Conservation (phyloP, 1,140 invertebrate species). For the Pseudomyrmex flavicornis region DNA sequence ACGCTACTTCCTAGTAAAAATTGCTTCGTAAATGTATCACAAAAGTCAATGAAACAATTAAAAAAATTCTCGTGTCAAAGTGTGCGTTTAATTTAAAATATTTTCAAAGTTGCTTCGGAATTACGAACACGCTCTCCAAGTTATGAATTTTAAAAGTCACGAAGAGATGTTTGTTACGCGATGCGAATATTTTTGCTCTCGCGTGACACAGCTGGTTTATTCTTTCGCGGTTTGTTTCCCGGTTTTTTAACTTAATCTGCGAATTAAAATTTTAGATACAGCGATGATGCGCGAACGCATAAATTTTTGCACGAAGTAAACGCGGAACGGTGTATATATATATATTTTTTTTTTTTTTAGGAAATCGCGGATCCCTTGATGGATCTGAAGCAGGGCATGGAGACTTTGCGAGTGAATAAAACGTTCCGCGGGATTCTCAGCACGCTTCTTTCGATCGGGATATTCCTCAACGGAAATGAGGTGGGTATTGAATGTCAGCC, state of each 20-base stretch:
- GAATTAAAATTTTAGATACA: neutral
- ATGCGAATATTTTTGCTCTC: no score
- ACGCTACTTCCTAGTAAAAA: neutral
- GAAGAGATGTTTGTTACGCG: no score
- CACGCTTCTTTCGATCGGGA: slow-evolving; percentile 97
- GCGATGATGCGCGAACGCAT: slow-evolving; percentile 2
- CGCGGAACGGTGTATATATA: slow-evolving; percentile 13
- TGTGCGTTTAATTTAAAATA: neutral
- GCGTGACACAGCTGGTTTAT: no score
- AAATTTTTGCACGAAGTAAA: slow-evolving; percentile 50
- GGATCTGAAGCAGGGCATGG: slow-evolving; percentile 98
- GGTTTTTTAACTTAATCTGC: no score
- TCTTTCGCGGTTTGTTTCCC: no score
- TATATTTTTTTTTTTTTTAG: slow-evolving; percentile 85
- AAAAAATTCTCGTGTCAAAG: neutral
- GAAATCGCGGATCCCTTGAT: slow-evolving; percentile 99
- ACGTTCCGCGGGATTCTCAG: slow-evolving; percentile 98
- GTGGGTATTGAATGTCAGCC: slow-evolving; percentile 85
- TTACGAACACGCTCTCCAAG: no score
- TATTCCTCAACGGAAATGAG: slow-evolving; percentile 98
- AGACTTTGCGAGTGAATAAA: slow-evolving; percentile 94
- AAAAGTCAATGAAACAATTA: slow-evolving; percentile 3
- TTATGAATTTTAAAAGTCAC: no score
- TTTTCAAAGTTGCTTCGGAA: no score
- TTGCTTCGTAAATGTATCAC: neutral